Percentiles rank a stretch among this genome's conserved stretches.
Evolutionary conservation across 2,888 invertebrate genomes (phyloP).

Genomic region (Lamellibrachia satsuma): DNA sequence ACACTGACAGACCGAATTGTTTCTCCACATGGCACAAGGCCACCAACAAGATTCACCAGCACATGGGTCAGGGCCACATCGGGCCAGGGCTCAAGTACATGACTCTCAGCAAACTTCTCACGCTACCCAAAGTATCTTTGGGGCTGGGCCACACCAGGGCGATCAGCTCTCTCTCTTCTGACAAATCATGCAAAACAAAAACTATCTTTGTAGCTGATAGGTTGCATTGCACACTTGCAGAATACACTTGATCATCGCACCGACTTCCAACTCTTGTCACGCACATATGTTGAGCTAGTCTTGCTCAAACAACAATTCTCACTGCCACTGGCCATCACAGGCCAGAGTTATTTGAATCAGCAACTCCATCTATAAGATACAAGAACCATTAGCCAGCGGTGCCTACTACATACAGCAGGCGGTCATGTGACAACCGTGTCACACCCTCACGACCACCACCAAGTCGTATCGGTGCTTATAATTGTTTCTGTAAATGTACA

Average conservation of each 20-base stretch:
- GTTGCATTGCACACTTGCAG: not conserved
- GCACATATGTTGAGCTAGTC: not conserved
- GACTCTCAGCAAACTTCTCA: not conserved
- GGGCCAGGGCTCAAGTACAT: not conserved
- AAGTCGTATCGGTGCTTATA: not conserved
- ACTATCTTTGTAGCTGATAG: not conserved
- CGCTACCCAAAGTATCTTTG: not conserved
- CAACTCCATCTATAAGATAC: not conserved
- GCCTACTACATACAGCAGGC: not conserved
- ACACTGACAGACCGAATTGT: not conserved
- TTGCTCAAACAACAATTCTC: not conserved
- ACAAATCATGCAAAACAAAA: not conserved
- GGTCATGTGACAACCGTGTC: not conserved
- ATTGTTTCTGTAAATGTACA: constrained; percentile 2
- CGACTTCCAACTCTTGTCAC: not conserved
- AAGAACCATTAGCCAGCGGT: not conserved
- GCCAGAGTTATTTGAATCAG: not conserved
- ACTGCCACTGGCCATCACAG: not conserved
- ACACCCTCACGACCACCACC: not conserved
- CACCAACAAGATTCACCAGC: not conserved
- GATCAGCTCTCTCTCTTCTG: not conserved
- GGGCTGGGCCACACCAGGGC: not conserved
- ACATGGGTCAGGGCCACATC: not conserved
- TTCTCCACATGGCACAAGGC: not conserved
- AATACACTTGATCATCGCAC: not conserved